These are phyloP conservation scores for Ostrea denselamellosa DNA, from an alignment of 1,140 invertebrate genomes.

Conservation along the genomic window DNA sequence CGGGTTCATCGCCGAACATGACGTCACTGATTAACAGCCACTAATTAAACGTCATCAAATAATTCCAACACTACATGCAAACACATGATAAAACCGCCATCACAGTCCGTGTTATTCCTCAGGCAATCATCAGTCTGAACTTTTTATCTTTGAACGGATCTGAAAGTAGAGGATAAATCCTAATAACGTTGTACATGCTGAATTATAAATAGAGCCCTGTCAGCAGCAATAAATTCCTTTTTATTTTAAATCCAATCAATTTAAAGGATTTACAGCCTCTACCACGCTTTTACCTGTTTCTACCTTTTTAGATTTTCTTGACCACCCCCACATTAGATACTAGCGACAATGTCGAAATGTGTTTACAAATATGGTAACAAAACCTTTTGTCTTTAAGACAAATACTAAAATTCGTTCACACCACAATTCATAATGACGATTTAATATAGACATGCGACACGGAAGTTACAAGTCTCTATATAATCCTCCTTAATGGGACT, in stretches of 20 bases:
- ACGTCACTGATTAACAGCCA: not conserved
- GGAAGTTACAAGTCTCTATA: not conserved
- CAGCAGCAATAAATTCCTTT: conserved; percentile 30
- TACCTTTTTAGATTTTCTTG: not conserved
- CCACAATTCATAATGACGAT: not conserved
- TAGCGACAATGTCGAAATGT: not conserved
- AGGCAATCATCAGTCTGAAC: not conserved
- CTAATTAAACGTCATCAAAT: not conserved
- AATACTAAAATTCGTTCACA: not conserved
- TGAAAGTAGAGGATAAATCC: not conserved
- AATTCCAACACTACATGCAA: not conserved
- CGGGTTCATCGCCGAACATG: not conserved
- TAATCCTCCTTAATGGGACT: conserved; percentile 6
- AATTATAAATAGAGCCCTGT: conserved; percentile 14
- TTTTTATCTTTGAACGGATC: not conserved
- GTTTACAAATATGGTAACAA: not conserved
- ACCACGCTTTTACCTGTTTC: not conserved
- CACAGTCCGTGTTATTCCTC: not conserved
- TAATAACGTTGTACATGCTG: not conserved
- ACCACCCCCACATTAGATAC: not conserved
- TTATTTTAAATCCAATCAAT: conserved; percentile 28
- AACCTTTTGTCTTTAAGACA: not conserved
- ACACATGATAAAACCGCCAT: too few species aligned
- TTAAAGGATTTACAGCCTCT: conserved; percentile 12
- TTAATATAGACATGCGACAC: not conserved